These are phyloP conservation scores for Listronotus bonariensis DNA, from an alignment of 1,140 invertebrate species.

Conservation along the genomic window DNA sequence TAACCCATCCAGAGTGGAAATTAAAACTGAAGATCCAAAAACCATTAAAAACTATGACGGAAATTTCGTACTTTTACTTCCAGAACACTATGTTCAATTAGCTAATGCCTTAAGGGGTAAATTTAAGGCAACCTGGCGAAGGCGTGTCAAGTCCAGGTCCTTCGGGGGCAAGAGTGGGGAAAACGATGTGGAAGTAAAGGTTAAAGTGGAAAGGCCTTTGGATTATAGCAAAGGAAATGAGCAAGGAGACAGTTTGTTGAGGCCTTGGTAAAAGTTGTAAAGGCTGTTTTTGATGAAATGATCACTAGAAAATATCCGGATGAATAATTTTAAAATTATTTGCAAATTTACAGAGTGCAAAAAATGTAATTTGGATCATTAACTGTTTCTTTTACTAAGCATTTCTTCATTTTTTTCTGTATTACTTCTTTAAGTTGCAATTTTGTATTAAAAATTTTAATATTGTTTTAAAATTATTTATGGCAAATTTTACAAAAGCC, in stretches of 20 bases:
- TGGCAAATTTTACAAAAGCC: too few relatives aligned
- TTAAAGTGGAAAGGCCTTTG: conserved; percentile 42
- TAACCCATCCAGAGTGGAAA: conserved; percentile 22
- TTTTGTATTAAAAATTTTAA: too few relatives aligned
- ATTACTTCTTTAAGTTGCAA: too few relatives aligned
- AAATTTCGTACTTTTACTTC: conserved; percentile 53
- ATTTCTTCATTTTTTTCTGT: too few relatives aligned
- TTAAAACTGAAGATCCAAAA: conserved; percentile 27
- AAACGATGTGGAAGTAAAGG: neutral
- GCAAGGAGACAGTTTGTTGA: conserved; percentile 47
- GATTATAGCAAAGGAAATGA: conserved; percentile 51
- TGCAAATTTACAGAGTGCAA: too few relatives aligned
- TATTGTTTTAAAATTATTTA: too few relatives aligned
- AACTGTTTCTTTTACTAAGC: too few relatives aligned
- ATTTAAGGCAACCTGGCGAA: conserved; percentile 45
- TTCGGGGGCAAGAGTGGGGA: conserved; percentile 22
- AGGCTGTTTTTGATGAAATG: too few relatives aligned
- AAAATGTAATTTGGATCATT: too few relatives aligned
- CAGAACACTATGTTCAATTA: conserved; percentile 54
- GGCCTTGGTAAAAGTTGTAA: conserved; percentile 44
- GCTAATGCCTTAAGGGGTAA: conserved; percentile 53
- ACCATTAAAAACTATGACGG: conserved; percentile 51
- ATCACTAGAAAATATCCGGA: too few relatives aligned
- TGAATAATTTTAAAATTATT: too few relatives aligned
- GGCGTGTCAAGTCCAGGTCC: conserved; percentile 27